phyloP scores from a whole-genome alignment of 2,888 invertebrate species.

The Limnephilus marmoratus region DNA sequence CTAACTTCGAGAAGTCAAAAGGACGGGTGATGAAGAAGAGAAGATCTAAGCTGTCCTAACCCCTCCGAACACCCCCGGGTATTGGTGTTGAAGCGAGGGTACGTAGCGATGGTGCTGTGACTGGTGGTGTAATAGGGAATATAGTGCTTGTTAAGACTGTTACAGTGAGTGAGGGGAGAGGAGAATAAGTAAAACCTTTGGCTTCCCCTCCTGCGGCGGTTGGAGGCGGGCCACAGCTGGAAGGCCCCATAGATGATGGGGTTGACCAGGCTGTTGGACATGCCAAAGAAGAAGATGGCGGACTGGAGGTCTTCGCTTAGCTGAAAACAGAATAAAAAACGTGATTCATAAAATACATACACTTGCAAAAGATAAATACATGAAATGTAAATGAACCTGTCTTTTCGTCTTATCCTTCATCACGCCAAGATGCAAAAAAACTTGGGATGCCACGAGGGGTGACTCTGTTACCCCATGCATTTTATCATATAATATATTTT shows the following conservation, averaged over 20 bases:
- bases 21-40: background rate
- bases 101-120: background rate
- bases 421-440: no score
- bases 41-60: background rate
- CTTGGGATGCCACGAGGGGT: no score
- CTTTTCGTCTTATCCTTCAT: no score
- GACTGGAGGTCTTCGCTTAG: slow-evolving; percentile 83
- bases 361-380: background rate
- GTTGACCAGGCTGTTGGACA: slow-evolving; percentile 91
- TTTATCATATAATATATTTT: no score
- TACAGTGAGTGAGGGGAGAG: background rate
- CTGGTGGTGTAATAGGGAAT: background rate
- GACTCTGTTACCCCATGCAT: no score
- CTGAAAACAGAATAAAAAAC: slow-evolving; percentile 72
- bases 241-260: slow-evolving; percentile 93
- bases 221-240: slow-evolving; percentile 83
- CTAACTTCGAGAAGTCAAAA: background rate
- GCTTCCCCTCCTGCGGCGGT: slow-evolving; percentile 70
- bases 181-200: slow-evolving; percentile 71
- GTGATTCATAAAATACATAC: background rate
- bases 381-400: no score
- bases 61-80: background rate
- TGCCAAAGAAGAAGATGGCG: slow-evolving; percentile 90
- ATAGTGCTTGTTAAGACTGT: background rate
- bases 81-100: background rate